Evolutionary conservation across 1,140 invertebrate species (phyloP).

Genomic region (Teleogryllus occipitalis): DNA sequence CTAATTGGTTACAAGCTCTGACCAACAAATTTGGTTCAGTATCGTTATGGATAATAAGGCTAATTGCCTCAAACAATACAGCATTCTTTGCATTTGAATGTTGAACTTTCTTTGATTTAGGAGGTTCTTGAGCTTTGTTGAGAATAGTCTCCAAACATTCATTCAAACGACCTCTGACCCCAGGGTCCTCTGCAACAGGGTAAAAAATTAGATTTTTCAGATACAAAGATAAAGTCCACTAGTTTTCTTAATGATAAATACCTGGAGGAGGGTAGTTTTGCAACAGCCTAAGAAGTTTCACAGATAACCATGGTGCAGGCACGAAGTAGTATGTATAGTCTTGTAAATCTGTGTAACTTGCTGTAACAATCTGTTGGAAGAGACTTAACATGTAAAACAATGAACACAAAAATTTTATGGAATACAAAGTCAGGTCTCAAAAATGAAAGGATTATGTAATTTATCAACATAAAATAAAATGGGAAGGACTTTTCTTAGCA

Average conservation of each 20-base stretch:
- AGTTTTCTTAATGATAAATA: slow-evolving; percentile 32
- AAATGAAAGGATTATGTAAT: neutral
- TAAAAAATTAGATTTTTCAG: neutral
- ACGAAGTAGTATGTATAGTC: slow-evolving; percentile 99
- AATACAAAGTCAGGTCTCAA: neutral
- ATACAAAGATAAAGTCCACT: neutral
- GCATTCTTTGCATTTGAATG: slow-evolving; percentile 99
- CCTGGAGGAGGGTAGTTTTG: slow-evolving; percentile 98
- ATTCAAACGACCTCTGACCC: slow-evolving; percentile 86
- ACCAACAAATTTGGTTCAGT: slow-evolving; percentile 94
- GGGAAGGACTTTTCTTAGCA: neutral
- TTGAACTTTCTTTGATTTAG: slow-evolving; percentile 99
- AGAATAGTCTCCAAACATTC: slow-evolving; percentile 99
- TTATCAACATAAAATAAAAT: neutral
- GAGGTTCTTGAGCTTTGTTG: slow-evolving; percentile 98
- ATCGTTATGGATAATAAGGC: slow-evolving; percentile 99
- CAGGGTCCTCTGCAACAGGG: slow-evolving; percentile 72
- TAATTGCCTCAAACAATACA: slow-evolving; percentile 98
- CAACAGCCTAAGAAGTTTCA: slow-evolving; percentile 90
- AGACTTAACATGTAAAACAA: neutral
- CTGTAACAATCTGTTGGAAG: slow-evolving; percentile 79
- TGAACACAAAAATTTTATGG: neutral
- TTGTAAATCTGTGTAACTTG: slow-evolving; percentile 96
- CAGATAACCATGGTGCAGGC: slow-evolving; percentile 98
- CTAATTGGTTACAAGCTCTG: slow-evolving; percentile 96